phyloP scores from a whole-genome alignment of 2,113 vertebrate species.

The Misgurnus mizolepis region DNA sequence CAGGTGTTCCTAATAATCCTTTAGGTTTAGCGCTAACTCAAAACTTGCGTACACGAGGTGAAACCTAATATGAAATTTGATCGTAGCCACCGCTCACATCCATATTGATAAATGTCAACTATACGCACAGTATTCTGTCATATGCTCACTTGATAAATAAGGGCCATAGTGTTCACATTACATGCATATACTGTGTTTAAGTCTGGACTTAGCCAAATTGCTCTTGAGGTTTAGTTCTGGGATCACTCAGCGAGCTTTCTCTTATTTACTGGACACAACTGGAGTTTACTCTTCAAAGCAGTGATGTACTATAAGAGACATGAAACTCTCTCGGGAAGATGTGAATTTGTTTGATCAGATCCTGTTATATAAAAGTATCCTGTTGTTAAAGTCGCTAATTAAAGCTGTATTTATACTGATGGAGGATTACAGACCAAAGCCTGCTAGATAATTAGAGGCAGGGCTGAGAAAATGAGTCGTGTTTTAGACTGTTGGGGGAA shows the following conservation, averaged over 20 bases:
- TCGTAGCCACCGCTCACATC: too few species aligned
- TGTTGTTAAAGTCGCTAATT: slow-evolving; percentile 31
- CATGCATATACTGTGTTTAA: too few species aligned
- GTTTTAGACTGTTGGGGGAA: slow-evolving; percentile 1
- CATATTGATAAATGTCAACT: too few species aligned
- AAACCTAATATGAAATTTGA: too few species aligned
- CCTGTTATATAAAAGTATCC: neutral
- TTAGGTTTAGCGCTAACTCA: too few species aligned
- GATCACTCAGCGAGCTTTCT: neutral
- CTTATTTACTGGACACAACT: neutral
- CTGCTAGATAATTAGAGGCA: neutral
- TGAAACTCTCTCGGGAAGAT: slow-evolving; percentile 6
- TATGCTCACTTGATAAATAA: too few species aligned
- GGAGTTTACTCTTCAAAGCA: slow-evolving; percentile 40
- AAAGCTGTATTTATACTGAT: slow-evolving; percentile 3
- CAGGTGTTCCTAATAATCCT: too few species aligned
- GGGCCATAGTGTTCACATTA: too few species aligned
- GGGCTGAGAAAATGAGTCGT: slow-evolving; percentile 19
- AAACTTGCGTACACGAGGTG: too few species aligned
- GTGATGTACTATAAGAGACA: neutral
- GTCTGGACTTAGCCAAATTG: too few species aligned
- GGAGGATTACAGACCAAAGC: slow-evolving; percentile 25
- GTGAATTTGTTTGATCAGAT: slow-evolving; percentile 45
- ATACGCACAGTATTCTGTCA: too few species aligned
- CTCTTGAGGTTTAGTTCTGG: too few species aligned